A percentile compares a stretch with the other conserved stretches of the same genome.
Conservation (phyloP, 2,888 invertebrate species). For the Habroteleia sp. region DNA sequence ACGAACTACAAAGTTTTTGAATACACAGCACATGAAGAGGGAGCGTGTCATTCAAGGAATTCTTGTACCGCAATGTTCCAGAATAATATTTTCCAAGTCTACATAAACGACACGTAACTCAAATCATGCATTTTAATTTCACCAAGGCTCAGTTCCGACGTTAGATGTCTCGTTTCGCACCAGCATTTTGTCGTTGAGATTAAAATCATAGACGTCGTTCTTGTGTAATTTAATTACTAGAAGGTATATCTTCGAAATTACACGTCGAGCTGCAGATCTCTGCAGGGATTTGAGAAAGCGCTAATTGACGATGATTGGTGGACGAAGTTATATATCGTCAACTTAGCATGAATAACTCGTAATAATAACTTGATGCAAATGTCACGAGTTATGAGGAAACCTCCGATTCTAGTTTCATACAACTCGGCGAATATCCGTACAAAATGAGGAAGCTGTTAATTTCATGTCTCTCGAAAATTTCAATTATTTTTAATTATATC, state of each 20-base stretch:
- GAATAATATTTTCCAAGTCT: slow-evolving; percentile 50
- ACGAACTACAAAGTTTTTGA: slow-evolving; percentile 20
- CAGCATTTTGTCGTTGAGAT: slow-evolving; percentile 55
- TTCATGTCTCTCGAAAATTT: slow-evolving; percentile 53
- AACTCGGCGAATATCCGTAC: slow-evolving; percentile 56
- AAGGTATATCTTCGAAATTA: slow-evolving; percentile 63
- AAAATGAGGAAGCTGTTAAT: slow-evolving; percentile 51
- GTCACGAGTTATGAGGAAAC: slow-evolving; percentile 63
- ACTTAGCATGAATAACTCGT: slow-evolving; percentile 65
- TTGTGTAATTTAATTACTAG: slow-evolving; percentile 67
- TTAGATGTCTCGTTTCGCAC: slow-evolving; percentile 56
- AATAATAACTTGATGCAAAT: slow-evolving; percentile 66
- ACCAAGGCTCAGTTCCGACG: slow-evolving; percentile 26
- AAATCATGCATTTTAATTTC: slow-evolving; percentile 61
- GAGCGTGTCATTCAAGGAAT: slow-evolving; percentile 11
- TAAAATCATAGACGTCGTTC: slow-evolving; percentile 68
- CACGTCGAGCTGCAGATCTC: slow-evolving; percentile 59
- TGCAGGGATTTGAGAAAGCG: slow-evolving; percentile 62
- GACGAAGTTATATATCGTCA: slow-evolving; percentile 65
- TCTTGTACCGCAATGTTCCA: slow-evolving; percentile 27
- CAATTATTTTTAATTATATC: slow-evolving; percentile 51
- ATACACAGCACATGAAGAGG: slow-evolving; percentile 5
- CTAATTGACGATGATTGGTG: slow-evolving; percentile 66
- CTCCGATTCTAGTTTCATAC: slow-evolving; percentile 59
- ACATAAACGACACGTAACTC: slow-evolving; percentile 36